Conservation (phyloP, 2,113 vertebrate species). For the Falcunculus frontatus region DNA sequence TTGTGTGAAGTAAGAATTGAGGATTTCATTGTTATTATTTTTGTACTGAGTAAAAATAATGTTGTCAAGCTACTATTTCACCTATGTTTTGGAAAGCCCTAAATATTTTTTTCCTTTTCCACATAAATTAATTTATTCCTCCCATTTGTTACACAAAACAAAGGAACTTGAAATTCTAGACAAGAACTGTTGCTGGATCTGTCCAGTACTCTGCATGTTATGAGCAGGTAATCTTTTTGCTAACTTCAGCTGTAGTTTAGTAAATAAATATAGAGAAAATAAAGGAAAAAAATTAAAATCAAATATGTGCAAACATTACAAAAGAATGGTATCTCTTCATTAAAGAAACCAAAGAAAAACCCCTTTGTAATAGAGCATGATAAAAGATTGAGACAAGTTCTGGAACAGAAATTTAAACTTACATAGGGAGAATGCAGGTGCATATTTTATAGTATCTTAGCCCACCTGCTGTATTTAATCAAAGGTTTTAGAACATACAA, state of each 20-base stretch:
- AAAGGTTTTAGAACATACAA: neutral
- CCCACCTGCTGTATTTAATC: neutral
- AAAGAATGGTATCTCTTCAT: neutral
- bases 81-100: neutral
- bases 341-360: neutral
- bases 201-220: conserved; percentile 35
- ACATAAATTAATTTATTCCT: neutral
- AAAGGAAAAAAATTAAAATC: neutral
- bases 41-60: neutral
- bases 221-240: conserved; percentile 4
- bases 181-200: conserved; percentile 42
- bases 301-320: neutral
- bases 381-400: neutral
- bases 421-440: neutral
- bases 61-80: neutral
- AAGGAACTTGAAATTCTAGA: conserved; percentile 45
- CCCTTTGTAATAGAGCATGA: neutral
- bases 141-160: conserved; percentile 63
- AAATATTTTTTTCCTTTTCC: neutral
- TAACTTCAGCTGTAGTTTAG: neutral
- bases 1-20: neutral
- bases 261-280: neutral
- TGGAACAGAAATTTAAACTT: neutral
- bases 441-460: neutral
- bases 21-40: neutral